Conservation (phyloP, 2,888 invertebrate genomes). For the Pristionchus japonicus region DNA sequence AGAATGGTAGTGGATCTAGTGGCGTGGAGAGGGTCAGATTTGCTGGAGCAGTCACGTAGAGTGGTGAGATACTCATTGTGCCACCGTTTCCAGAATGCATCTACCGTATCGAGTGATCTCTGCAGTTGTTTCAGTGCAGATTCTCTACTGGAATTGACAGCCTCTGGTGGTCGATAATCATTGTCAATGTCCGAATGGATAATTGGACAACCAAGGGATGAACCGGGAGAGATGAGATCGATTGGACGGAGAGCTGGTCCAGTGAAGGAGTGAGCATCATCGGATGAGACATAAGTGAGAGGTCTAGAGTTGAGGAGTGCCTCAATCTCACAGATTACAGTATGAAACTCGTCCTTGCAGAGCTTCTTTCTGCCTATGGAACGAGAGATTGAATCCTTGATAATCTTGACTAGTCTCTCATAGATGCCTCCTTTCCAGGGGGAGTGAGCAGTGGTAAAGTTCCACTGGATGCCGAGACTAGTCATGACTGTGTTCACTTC, state of each 20-base stretch:
- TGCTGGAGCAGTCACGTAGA: not conserved
- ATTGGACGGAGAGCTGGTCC: constrained; percentile 14
- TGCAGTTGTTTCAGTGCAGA: not conserved
- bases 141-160: not conserved
- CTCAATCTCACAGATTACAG: constrained; percentile 13
- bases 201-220: no score
- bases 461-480: constrained; percentile 59
- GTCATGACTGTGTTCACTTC: constrained; percentile 1
- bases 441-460: constrained; percentile 75
- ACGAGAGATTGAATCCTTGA: not conserved
- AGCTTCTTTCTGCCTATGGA: not conserved
- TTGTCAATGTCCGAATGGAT: no score
- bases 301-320: constrained; percentile 27
- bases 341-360: not conserved
- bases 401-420: constrained; percentile 75
- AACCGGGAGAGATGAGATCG: constrained; percentile 38
- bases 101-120: not conserved
- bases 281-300: not conserved
- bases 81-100: not conserved
- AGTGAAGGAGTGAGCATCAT: no score
- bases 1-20: not conserved
- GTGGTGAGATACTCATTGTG: not conserved
- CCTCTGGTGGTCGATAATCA: not conserved
- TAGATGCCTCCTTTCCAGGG: constrained; percentile 78
- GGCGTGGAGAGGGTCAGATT: not conserved